Base-by-base conservation (phyloP, 2,113 vertebrate species). In the Hippopotamus amphibius region DNA sequence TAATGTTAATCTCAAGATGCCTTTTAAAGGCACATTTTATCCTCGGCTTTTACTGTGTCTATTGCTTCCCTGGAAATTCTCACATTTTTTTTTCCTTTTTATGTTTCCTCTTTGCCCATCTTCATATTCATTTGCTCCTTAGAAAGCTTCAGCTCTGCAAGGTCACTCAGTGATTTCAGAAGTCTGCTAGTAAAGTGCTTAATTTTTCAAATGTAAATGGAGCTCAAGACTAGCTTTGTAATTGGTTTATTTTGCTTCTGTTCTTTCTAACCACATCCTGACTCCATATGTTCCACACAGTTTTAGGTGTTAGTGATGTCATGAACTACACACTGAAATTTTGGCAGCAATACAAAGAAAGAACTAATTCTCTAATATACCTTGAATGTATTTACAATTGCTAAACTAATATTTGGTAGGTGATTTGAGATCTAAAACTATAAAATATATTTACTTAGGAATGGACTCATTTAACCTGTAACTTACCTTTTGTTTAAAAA, bases 331-430 rank as follows among this genome's bases (percentile, higher is more conserved):
- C 94, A 94, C 95, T 94, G 68, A 96, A 95, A 90, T 50, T 93
- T 66, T 97, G 96, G 80, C 97, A 92, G 81, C 26, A 88, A 48
- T 71, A 94, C 80, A 98, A 95, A 96, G 95, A 97, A 88, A 91
- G 16, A 90, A 24, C n/a, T 69, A 90, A 88, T 85, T 96, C 71
- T 96, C 55, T 92, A 90, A 77, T 66, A 96, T 21, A 74, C n/a
- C 21, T 94, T 94, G 65, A 91, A 90, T 96, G 19, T 94, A 92
- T 92, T 96, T 96, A 77, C 33, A 88, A 82, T 88, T 83, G 21
- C 76, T 97, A 93, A 96, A 65, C 48, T 85, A 97, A 96, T 95
- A 90, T 97, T 92, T 86, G 69, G 12, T 63, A 88, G 57, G 48
- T 92, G 77, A 86, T 65, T 85, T 95, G 71, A 85, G 85, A 95